phyloP scores from a whole-genome alignment of 2,888 invertebrate species.

The Eristalinus sepulchralis region DNA sequence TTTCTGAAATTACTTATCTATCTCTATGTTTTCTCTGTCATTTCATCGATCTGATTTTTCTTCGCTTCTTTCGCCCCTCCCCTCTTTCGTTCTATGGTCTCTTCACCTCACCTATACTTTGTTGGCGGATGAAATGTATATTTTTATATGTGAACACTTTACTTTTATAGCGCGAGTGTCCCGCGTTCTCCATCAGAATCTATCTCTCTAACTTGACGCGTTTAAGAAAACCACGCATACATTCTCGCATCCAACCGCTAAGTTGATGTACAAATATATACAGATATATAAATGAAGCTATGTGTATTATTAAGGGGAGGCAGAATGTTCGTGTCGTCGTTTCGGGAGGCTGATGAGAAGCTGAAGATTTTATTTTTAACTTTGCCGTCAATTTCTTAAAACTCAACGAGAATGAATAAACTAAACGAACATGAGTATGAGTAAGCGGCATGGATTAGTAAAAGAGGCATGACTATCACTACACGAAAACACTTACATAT shows the following conservation, averaged over 20 bases:
- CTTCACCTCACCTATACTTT: background rate
- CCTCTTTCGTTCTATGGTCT: conserved; percentile 1
- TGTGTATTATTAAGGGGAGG: background rate
- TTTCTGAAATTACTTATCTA: background rate
- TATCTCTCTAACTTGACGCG: conserved; percentile 39
- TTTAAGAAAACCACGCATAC: conserved; percentile 55
- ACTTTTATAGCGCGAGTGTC: conserved; percentile 40
- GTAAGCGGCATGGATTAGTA: conserved; percentile 42
- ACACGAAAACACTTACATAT: background rate
- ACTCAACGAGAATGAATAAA: conserved; percentile 40
- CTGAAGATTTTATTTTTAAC: conserved; percentile 78
- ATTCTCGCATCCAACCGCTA: background rate
- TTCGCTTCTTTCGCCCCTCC: background rate
- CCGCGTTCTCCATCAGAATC: conserved; percentile 39
- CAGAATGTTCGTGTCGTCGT: conserved; percentile 32
- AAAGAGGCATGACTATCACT: background rate
- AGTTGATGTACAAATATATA: background rate
- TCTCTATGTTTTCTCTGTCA: conserved; percentile 22
- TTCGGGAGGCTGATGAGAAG: conserved; percentile 63
- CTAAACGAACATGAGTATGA: conserved; percentile 30
- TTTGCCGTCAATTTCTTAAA: conserved; percentile 74
- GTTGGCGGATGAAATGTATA: conserved; percentile 26
- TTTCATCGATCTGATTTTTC: conserved; percentile 20
- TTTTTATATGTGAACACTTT: conserved; percentile 37
- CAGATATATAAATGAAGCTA: background rate